Conservation (phyloP, 37 sponge, comb jelly and placozoan species). For the Petrosia ficiformis region DNA sequence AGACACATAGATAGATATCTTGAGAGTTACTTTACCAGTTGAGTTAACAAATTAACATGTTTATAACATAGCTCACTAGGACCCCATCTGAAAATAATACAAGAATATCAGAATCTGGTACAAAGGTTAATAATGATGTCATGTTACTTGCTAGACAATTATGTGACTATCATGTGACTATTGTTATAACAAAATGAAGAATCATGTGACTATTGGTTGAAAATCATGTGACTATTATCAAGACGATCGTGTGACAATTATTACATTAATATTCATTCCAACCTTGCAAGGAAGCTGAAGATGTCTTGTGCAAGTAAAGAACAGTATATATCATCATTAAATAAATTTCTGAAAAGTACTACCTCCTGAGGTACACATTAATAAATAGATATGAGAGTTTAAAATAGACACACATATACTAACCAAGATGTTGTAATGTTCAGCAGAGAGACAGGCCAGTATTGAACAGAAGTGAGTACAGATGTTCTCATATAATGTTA, state of each 20-base stretch:
- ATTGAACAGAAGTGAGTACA: conserved; percentile 27
- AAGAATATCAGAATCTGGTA: neutral
- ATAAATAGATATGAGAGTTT: neutral
- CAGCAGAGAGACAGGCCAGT: conserved; percentile 9
- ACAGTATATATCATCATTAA: conserved; percentile 5
- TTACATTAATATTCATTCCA: neutral
- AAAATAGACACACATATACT: neutral
- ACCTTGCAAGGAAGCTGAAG: conserved; percentile 27
- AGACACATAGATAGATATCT: no score
- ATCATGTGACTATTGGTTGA: no score
- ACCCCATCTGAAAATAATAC: conserved; percentile 18
- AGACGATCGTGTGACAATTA: no score
- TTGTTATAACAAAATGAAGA: no score
- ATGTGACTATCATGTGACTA: no score
- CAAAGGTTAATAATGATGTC: no score
- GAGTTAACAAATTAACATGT: neutral
- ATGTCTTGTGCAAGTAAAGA: conserved; percentile 15
- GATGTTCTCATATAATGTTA: conserved; percentile 38
- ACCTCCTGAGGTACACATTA: conserved; percentile 13
- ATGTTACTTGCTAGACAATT: no score
- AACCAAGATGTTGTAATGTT: conserved; percentile 25
- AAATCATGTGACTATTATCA: no score
- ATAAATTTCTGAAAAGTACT: conserved; percentile 26
- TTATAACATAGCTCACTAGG: conserved; percentile 7
- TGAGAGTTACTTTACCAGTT: no score